phyloP scores from a whole-genome alignment of 2,113 vertebrate genomes.

The Mixornis gularis region DNA sequence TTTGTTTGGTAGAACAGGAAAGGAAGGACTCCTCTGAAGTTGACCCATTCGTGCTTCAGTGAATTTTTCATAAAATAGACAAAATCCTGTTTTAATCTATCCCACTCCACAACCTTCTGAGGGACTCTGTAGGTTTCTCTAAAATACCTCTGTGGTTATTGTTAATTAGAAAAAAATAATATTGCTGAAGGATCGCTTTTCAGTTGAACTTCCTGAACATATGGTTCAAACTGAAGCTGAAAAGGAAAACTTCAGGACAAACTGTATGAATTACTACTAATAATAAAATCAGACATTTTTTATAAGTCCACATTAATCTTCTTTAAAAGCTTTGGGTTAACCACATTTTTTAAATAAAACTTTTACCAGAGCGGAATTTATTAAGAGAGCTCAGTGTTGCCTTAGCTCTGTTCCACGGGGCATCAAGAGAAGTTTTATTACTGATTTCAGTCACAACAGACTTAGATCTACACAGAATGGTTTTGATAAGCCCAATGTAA shows the following conservation, averaged over 20 bases:
- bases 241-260: slow-evolving; percentile 65
- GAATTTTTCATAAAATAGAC: slow-evolving; percentile 49
- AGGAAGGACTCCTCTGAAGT: slow-evolving; percentile 17
- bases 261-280: slow-evolving; percentile 63
- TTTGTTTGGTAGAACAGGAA: slow-evolving; percentile 15
- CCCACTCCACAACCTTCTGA: not conserved
- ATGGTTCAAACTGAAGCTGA: slow-evolving; percentile 64
- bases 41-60: slow-evolving; percentile 2
- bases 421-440: slow-evolving; percentile 34
- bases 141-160: slow-evolving; percentile 59
- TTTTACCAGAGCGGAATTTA: slow-evolving; percentile 49
- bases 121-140: not conserved
- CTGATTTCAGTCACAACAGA: slow-evolving; percentile 34
- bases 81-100: slow-evolving; percentile 47
- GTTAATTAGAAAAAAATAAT: slow-evolving; percentile 65
- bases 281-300: slow-evolving; percentile 65
- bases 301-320: slow-evolving; percentile 60
- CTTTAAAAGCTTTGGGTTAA: slow-evolving; percentile 47
- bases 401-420: slow-evolving; percentile 8
- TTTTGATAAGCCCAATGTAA: slow-evolving; percentile 46
- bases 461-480: slow-evolving; percentile 37
- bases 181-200: slow-evolving; percentile 59
- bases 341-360: slow-evolving; percentile 61
- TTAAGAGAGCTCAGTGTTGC: slow-evolving; percentile 42
- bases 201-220: slow-evolving; percentile 70